Evolutionary conservation across 1,140 invertebrate species (phyloP).

Genomic region (Sitophilus oryzae): DNA sequence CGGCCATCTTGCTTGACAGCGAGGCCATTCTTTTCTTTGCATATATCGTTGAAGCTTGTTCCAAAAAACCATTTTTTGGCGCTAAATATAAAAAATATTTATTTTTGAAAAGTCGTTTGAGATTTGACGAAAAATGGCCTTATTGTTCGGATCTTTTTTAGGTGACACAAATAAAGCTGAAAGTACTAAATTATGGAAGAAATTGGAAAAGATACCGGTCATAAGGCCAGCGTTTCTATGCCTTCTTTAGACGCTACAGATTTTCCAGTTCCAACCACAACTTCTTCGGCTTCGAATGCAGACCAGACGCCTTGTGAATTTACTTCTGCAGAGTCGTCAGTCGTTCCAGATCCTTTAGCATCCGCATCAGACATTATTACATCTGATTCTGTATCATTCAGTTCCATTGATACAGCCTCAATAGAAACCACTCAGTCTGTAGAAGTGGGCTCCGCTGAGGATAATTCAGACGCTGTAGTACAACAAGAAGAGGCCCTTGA

Average conservation of each 20-base stretch:
- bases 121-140: conserved; percentile 7
- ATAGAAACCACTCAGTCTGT: background rate
- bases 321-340: background rate
- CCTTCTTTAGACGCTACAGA: conserved; percentile 22
- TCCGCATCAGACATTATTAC: background rate
- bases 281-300: background rate
- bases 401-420: background rate
- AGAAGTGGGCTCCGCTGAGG: background rate
- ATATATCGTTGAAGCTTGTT: conserved; percentile 21
- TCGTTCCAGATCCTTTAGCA: background rate
- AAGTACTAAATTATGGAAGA: conserved; percentile 15
- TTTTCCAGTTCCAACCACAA: conserved; percentile 7
- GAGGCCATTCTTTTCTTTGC: conserved; percentile 17
- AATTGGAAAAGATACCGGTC: conserved; percentile 12
- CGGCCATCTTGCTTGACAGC: conserved; percentile 33
- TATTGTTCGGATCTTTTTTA: conserved; percentile 10
- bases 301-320: background rate
- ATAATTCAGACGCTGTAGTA: background rate
- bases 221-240: conserved; percentile 22
- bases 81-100: conserved; percentile 31
- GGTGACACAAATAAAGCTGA: conserved; percentile 6
- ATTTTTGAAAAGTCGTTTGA: conserved; percentile 13
- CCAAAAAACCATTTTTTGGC: conserved; percentile 27
- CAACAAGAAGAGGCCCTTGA: conserved; percentile 1
- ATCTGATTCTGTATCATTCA: background rate